Evolutionary conservation across 2,113 vertebrate genomes (phyloP).

Genomic region (Brachypodius melanocephalos): DNA sequence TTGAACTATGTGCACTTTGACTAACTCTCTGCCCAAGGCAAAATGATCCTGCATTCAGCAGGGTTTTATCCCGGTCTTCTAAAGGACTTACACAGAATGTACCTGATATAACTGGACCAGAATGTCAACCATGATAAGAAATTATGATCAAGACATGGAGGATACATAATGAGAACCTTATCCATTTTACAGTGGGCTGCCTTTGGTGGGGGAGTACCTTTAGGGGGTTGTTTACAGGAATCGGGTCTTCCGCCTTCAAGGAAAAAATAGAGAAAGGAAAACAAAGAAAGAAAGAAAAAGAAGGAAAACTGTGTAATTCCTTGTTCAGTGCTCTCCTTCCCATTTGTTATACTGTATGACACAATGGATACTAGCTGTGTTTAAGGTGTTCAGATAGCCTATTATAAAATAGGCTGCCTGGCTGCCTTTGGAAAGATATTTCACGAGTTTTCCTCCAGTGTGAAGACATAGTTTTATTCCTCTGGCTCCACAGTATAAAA

Average conservation of each 20-base stretch:
- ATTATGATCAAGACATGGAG: constrained; percentile 55
- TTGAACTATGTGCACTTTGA: constrained; percentile 58
- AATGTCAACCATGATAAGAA: constrained; percentile 70
- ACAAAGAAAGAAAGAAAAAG: not conserved
- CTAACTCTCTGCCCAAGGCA: constrained; percentile 52
- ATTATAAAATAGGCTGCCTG: not conserved
- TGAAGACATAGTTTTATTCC: not conserved
- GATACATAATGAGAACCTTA: constrained; percentile 61
- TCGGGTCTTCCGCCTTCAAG: constrained; percentile 9
- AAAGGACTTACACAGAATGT: constrained; percentile 46
- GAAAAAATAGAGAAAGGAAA: not conserved
- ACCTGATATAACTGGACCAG: constrained; percentile 60
- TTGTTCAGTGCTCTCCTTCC: not conserved
- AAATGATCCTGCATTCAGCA: constrained; percentile 61
- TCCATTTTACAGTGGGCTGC: constrained; percentile 45
- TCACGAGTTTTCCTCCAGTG: not conserved
- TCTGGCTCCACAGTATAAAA: not conserved
- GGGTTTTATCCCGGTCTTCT: constrained; percentile 60
- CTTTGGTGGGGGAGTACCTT: constrained; percentile 42
- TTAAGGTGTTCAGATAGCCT: not conserved
- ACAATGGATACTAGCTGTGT: not conserved
- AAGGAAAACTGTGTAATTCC: not conserved
- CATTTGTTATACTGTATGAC: not conserved
- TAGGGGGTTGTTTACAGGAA: constrained; percentile 61
- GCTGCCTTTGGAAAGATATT: not conserved